Base-by-base conservation (phyloP, 2,888 invertebrate genomes). In the Aporophyla lueneburgensis region DNA sequence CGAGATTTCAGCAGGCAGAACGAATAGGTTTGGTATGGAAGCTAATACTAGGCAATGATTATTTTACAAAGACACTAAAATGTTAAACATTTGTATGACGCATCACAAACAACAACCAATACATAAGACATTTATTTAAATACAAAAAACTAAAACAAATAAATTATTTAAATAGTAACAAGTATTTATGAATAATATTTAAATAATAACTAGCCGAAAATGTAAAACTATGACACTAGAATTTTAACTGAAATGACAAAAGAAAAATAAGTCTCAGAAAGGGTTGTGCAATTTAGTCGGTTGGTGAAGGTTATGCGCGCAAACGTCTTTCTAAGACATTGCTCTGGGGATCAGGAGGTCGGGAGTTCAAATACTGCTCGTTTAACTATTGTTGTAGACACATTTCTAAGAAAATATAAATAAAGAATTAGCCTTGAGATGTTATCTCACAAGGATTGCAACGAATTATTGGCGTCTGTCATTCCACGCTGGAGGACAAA, bases 271-370 rank as follows among this genome's bases (percentile, higher is more conserved):
- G 46, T 71, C 43, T 59, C 49, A 43, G 54, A 67, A 79, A 12
- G 43, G 71, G 54, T 81, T 83, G 54, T 7, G 81, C 10, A 79
- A 81, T 43, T 58, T 63, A 24, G 63, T 40, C 43, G 24, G 27
- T 40, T 46, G 5, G n/a, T 56, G 71, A 80, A 80, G 80, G 80
- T 67, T 58, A 71, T 33, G 24, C 27, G 56, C 59, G 14, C 58
- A 76, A n/a, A 75, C 66, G 46, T 56, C 58, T 76, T 71, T 76
- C 76, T 74, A 51, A 75, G 65, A 43, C n/a, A 54, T 67, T 77
- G 68, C 49, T 61, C 59, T 51, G 6, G 33, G 49, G 80, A 46
- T 83, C 84, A 73, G 21, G 68, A 69, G 81, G 81, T 81, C 65
- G 73, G 49, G 46, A 56, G 84, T 59, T 80, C 81, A 81, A 79